Evolutionary conservation across 2,888 invertebrate species (phyloP).

Genomic region (Chrysolina americana): DNA sequence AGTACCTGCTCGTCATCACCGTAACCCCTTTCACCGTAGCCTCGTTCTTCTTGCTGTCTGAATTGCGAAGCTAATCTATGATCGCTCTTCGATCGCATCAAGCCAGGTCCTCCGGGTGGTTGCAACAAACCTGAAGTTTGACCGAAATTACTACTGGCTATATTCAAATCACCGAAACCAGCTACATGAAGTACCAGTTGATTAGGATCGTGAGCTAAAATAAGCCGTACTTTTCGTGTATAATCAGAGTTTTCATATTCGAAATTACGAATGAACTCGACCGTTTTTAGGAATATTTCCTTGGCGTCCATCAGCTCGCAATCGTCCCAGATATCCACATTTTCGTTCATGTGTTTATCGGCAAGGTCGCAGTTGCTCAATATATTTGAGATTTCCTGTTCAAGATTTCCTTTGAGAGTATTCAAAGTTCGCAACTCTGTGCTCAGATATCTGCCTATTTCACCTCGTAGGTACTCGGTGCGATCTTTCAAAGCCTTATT

Average conservation of each 20-base stretch:
- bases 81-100: constrained; percentile 94
- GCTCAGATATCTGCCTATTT: constrained; percentile 92
- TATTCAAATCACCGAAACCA: constrained; percentile 91
- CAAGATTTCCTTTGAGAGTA: constrained; percentile 92
- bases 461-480: constrained; percentile 87
- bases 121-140: constrained; percentile 71
- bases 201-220: constrained; percentile 93
- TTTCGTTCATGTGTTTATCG: constrained; percentile 93
- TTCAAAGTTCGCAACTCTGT: constrained; percentile 90
- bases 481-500: constrained; percentile 92
- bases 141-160: constrained; percentile 73
- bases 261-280: constrained; percentile 95
- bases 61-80: constrained; percentile 91
- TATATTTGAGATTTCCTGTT: constrained; percentile 95
- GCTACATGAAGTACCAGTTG: constrained; percentile 90
- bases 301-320: constrained; percentile 95
- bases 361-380: constrained; percentile 97
- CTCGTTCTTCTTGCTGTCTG: constrained; percentile 81
- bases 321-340: constrained; percentile 89
- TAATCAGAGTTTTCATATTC: constrained; percentile 95
- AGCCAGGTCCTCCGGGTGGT: constrained; percentile 78
- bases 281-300: constrained; percentile 95
- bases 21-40: constrained; percentile 72
- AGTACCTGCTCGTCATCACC: constrained; percentile 78
- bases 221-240: constrained; percentile 86